Evolutionary conservation across 2,797 vertebrate genomes (phyloP).

Genomic region (Vireo griseus): DNA sequence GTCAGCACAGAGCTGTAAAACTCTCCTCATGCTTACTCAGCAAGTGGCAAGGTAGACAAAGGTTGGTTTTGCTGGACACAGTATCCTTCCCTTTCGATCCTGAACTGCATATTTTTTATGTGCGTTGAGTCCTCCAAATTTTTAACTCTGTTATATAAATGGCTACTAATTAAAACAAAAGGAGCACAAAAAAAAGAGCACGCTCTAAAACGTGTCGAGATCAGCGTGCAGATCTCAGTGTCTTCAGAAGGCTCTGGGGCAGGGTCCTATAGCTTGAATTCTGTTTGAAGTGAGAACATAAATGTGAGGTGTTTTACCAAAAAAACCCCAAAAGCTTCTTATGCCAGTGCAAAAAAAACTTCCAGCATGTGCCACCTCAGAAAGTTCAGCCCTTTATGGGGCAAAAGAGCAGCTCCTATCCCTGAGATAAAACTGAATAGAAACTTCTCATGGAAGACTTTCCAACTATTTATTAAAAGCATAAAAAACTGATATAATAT

Average conservation of each 20-base stretch:
- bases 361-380: not conserved
- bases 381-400: not conserved
- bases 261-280: not conserved
- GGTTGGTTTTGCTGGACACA: not conserved
- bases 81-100: not conserved
- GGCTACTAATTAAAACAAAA: not conserved
- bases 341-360: not conserved
- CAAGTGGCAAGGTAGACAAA: not conserved
- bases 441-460: not conserved
- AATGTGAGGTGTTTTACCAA: not conserved
- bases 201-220: not conserved
- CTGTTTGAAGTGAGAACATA: not conserved
- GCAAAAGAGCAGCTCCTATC: not conserved
- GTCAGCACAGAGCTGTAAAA: not conserved
- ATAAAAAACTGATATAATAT: not conserved
- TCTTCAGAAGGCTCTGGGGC: not conserved
- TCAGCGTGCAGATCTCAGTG: not conserved
- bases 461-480: not conserved
- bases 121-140: not conserved
- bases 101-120: not conserved
- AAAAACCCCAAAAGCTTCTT: not conserved
- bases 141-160: not conserved
- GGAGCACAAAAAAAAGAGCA: rapidly evolving
- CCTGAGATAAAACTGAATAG: not conserved
- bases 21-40: not conserved